Conservation (phyloP, 2,113 vertebrate genomes). For the Semnornis frantzii region DNA sequence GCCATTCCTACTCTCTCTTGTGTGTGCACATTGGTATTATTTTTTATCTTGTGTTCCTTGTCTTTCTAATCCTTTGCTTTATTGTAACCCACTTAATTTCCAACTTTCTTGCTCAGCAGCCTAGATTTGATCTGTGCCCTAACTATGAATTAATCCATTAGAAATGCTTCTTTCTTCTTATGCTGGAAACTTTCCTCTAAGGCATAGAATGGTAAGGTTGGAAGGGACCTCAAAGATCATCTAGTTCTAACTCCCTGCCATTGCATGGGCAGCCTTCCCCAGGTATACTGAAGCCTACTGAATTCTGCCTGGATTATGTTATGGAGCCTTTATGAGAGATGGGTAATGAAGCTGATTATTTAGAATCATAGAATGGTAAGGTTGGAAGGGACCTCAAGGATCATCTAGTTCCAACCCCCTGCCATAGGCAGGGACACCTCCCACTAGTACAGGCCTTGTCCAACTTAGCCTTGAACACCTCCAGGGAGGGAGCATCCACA, state of each 20-base stretch:
- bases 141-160: fast-evolving
- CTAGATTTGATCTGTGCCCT: not conserved
- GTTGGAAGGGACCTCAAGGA: no score
- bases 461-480: no score
- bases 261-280: not conserved
- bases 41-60: not conserved
- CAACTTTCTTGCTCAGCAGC: not conserved
- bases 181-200: not conserved
- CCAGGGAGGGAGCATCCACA: no score
- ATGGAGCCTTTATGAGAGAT: not conserved
- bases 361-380: no score
- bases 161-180: not conserved
- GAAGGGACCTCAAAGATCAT: no score
- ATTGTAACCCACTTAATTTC: not conserved
- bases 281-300: not conserved
- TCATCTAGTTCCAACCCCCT: no score
- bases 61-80: not conserved
- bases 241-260: no score
- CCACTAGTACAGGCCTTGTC: no score
- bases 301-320: not conserved
- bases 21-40: not conserved
- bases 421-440: no score
- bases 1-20: not conserved
- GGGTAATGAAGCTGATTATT: not conserved
- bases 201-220: not conserved